These are phyloP conservation scores for Mechanitis mazaeus DNA, from an alignment of 2,888 invertebrate genomes.

Conservation along the genomic window DNA sequence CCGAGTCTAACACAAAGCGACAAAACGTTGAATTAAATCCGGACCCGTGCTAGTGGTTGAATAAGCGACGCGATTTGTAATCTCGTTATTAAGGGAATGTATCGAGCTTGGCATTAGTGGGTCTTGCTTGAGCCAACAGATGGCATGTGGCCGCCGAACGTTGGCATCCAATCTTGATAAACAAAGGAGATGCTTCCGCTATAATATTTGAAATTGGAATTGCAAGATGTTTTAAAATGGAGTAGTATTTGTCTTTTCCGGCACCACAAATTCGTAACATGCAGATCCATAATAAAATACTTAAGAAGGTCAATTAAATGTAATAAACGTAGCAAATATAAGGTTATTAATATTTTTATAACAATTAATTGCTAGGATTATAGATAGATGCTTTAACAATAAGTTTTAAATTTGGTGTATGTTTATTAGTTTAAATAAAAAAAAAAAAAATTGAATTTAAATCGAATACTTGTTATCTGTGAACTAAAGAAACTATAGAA, in stretches of 20 bases:
- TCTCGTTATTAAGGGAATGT: constrained; percentile 55
- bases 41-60: constrained; percentile 15
- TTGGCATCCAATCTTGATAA: constrained; percentile 4
- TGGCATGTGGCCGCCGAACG: constrained; percentile 41
- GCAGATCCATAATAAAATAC: too few relatives aligned
- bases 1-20: constrained; percentile 10
- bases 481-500: too few relatives aligned
- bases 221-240: neutral
- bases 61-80: constrained; percentile 52
- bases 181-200: constrained; percentile 3
- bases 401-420: too few relatives aligned
- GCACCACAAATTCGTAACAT: neutral
- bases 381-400: too few relatives aligned
- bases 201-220: constrained; percentile 2
- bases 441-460: too few relatives aligned
- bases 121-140: constrained; percentile 36
- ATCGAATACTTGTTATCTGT: too few relatives aligned
- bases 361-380: too few relatives aligned
- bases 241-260: neutral
- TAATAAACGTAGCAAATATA: too few relatives aligned
- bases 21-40: constrained; percentile 21
- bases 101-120: constrained; percentile 45
- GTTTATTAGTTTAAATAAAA: too few relatives aligned
- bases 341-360: too few relatives aligned
- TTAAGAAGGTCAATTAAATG: too few relatives aligned